These are phyloP conservation scores for Hydropsyche tenuis DNA, from an alignment of 1,140 invertebrate species.

Conservation along the genomic window DNA sequence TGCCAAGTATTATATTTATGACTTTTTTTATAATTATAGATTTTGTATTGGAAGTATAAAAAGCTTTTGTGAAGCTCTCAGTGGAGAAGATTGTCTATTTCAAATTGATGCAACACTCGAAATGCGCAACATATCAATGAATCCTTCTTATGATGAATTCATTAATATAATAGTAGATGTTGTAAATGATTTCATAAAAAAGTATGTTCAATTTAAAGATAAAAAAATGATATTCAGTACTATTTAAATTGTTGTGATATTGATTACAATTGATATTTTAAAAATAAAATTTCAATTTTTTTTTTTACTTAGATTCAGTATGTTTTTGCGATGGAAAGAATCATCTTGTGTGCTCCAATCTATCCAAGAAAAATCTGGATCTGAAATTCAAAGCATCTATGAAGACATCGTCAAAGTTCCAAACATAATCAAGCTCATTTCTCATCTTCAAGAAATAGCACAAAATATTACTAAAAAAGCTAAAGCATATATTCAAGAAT, in stretches of 20 bases:
- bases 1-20: neutral
- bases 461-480: constrained; percentile 69
- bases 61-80: constrained; percentile 70
- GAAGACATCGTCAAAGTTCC: constrained; percentile 75
- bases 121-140: constrained; percentile 74
- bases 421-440: constrained; percentile 71
- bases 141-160: constrained; percentile 76
- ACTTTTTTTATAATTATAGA: constrained; percentile 53
- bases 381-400: constrained; percentile 70
- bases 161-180: constrained; percentile 74
- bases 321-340: constrained; percentile 84
- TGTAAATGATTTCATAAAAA: constrained; percentile 70
- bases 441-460: constrained; percentile 70
- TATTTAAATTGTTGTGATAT: neutral
- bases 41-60: constrained; percentile 75
- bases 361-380: constrained; percentile 63
- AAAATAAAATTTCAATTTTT: neutral
- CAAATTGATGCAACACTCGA: constrained; percentile 77
- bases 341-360: constrained; percentile 78
- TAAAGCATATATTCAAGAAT: constrained; percentile 72
- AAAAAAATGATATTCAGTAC: constrained; percentile 13
- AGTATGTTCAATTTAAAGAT: constrained; percentile 53
- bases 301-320: constrained; percentile 65
- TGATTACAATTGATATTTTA: neutral
- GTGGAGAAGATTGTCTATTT: constrained; percentile 70